Evolutionary conservation across 2,797 vertebrate species (phyloP), one percentile per base, ranked within the genome.

Genomic region (Megalops cyprinoides): DNA sequence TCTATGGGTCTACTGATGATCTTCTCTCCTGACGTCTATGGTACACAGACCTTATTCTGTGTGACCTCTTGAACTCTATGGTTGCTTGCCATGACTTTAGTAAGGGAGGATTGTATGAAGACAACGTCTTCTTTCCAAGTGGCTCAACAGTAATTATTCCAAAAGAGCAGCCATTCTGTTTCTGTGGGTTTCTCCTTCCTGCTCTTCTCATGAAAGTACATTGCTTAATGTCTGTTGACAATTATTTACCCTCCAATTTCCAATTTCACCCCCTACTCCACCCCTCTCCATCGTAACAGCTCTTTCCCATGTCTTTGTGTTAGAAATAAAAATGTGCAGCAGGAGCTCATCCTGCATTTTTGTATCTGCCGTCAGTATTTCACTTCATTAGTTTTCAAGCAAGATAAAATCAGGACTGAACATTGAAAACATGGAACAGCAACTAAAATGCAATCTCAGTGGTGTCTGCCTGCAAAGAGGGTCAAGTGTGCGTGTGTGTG

Each of bases 391-490:
- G 15, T 65, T 65, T 65, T 65, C 28, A 37, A 65, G 20, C 67
- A 71, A 39, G 23, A 23, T 42, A n/a, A 71, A 44, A 71, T 71
- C 2, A 44, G 67, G 67, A 12, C 18, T 8, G 39, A 44, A 10
- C 44, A 25, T 44, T 71, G 39, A n/a, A 71, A 71, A 71, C n/a
- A 3, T 20, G 1, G 7, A n/a, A 44, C 20, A n/a, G 2, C 23
- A 8, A 8, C 39, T 44, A 23, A 71, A 71, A 44, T 42, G 1
- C n/a, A 71, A 37, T 71, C 39, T 71, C 1, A 23, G 42, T 69
- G 75, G 71, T 75, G 80, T 42, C 65, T 25, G 60, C 55, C 79
- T 6, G 65, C 85, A 89, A 90, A 84, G 85, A 89, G 89, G 90
- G 87, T 83, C 44, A 14, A 14, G 42, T 46, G 23, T 74, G 73